Evolutionary conservation across 2,888 invertebrate genomes (phyloP).

Genomic region (Pterobdella sp.): DNA sequence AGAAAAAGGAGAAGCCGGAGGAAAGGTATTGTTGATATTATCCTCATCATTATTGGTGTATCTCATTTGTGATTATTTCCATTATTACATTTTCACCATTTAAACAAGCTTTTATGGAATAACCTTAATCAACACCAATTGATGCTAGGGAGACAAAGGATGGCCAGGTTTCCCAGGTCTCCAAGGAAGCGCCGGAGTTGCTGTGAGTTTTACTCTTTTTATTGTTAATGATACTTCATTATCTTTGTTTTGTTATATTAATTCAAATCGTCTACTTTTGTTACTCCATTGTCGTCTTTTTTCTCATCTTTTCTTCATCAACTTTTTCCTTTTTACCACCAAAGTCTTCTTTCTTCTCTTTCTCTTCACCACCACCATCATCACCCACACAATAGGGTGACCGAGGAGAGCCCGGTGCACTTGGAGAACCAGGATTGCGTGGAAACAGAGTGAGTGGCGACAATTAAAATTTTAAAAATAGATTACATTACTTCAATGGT

Average conservation of each 20-base stretch:
- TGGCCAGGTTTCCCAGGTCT: slow-evolving; percentile 38
- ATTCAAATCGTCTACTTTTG: neutral
- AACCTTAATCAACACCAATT: neutral
- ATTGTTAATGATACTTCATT: neutral
- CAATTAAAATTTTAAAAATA: slow-evolving; percentile 8
- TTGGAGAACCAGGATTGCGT: slow-evolving; percentile 54
- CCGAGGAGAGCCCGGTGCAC: slow-evolving; percentile 47
- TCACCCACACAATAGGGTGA: slow-evolving; percentile 32
- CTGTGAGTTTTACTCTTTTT: slow-evolving; percentile 20
- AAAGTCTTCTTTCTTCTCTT: slow-evolving; percentile 6
- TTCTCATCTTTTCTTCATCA: no score
- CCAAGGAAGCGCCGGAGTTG: slow-evolving; percentile 33
- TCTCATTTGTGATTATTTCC: neutral
- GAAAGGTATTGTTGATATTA: slow-evolving; percentile 21
- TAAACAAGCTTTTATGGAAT: neutral
- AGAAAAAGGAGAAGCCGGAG: slow-evolving; percentile 31
- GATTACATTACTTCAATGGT: neutral
- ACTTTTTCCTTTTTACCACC: neutral
- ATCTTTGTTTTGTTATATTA: neutral
- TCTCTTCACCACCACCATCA: slow-evolving; percentile 47
- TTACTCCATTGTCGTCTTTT: no score
- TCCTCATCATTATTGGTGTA: neutral
- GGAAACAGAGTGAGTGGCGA: slow-evolving; percentile 30
- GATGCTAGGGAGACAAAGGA: slow-evolving; percentile 37
- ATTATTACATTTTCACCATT: neutral